Conservation (phyloP, 2,888 invertebrate genomes). For the Aspidiotus destructor region DNA sequence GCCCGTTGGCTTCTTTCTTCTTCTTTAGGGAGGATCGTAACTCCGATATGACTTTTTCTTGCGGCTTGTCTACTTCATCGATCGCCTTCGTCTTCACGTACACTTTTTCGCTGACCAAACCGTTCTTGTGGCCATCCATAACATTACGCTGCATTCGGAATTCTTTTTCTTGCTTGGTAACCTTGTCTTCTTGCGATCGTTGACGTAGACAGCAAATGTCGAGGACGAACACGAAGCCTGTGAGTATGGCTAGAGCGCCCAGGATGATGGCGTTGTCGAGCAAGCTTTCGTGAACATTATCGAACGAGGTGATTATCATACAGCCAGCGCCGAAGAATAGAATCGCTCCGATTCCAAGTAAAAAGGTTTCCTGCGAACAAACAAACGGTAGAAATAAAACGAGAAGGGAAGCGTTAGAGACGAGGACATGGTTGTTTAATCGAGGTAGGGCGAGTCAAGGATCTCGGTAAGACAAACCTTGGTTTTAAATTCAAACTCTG, state of each 20-base stretch:
- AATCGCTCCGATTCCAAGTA: conserved; percentile 59
- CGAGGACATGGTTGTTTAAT: no score
- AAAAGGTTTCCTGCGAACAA: conserved; percentile 52
- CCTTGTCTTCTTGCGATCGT: conserved; percentile 10
- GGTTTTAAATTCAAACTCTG: no score
- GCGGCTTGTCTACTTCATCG: background rate
- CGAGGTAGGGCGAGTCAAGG: no score
- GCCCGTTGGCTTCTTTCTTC: conserved; percentile 27
- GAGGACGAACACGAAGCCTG: conserved; percentile 52
- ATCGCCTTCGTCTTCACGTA: conserved; percentile 10
- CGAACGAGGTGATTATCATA: conserved; percentile 59
- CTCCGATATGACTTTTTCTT: conserved; percentile 32
- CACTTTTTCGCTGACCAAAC: conserved; percentile 12
- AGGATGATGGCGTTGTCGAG: conserved; percentile 62
- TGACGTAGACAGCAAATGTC: conserved; percentile 32
- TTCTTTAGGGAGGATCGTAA: conserved; percentile 35
- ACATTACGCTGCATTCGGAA: conserved; percentile 25
- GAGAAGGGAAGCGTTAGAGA: no score
- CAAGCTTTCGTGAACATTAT: conserved; percentile 57
- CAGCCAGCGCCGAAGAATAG: conserved; percentile 60
- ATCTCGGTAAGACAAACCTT: no score
- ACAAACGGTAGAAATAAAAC: background rate
- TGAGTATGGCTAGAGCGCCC: conserved; percentile 56
- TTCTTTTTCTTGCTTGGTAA: conserved; percentile 25
- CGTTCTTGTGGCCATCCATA: background rate